Percentiles rank a stretch among this genome's conserved stretches.
phyloP scores from a whole-genome alignment of 2,888 invertebrate genomes.

The Heliconius ethilla region DNA sequence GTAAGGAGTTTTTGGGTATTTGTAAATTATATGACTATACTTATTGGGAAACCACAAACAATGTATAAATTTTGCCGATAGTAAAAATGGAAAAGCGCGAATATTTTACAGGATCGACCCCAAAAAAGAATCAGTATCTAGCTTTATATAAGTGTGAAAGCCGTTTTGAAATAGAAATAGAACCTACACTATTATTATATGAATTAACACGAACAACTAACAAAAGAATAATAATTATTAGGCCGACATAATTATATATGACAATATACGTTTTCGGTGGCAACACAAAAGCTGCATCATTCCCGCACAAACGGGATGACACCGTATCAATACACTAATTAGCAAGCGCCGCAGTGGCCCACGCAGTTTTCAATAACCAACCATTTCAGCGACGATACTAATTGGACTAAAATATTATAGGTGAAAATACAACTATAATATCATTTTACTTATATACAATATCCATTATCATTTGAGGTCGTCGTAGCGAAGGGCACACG shows the following conservation, averaged over 20 bases:
- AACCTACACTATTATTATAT: neutral
- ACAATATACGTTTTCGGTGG: constrained; percentile 32
- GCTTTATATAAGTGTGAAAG: no score
- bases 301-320: constrained; percentile 38
- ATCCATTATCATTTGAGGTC: no score
- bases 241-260: constrained; percentile 16
- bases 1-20: no score
- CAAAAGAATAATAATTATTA: constrained; percentile 28
- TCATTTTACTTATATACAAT: neutral
- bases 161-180: neutral
- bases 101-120: no score
- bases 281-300: constrained; percentile 33
- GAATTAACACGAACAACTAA: neutral
- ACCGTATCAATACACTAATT: constrained; percentile 57
- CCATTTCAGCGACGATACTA: constrained; percentile 42
- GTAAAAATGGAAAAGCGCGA: no score
- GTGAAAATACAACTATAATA: constrained; percentile 30
- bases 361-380: constrained; percentile 47
- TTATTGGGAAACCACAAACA: no score
- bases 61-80: no score
- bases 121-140: no score
- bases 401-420: constrained; percentile 45
- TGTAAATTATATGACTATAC: no score
- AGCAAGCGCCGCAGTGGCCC: constrained; percentile 50
- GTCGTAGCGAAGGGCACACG: no score